Evolutionary conservation across 37 sponge, comb jelly and placozoan genomes (phyloP).

Genomic region (Cladorhizidae sp.): DNA sequence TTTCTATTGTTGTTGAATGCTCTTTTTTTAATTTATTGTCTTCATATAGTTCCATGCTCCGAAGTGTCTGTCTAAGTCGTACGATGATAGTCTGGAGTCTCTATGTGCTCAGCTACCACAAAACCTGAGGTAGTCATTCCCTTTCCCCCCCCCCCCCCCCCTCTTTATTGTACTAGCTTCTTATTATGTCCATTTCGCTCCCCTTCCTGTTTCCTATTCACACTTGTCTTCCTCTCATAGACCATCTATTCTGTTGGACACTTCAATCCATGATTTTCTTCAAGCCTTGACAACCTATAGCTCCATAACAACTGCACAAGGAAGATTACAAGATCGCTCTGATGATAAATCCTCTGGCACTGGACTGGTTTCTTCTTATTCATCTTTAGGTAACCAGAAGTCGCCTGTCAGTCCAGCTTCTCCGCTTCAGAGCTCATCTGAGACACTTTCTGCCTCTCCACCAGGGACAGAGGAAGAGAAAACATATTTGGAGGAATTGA

Average conservation of each 20-base stretch:
- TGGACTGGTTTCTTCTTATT: no score
- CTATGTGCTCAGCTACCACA: constrained; percentile 11
- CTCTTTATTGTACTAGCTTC: no score
- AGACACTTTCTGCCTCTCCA: not conserved
- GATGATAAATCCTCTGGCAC: no score
- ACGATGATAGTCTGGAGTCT: not conserved
- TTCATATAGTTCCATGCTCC: constrained; percentile 3
- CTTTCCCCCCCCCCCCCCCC: not conserved
- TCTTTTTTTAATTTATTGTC: not conserved
- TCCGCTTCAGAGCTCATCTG: not conserved
- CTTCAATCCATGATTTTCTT: not conserved
- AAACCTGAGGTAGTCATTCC: not conserved
- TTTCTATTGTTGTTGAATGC: not conserved
- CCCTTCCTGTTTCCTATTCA: not conserved
- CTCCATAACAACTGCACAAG: no score
- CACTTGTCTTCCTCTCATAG: not conserved
- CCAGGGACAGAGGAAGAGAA: not conserved
- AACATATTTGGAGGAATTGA: not conserved
- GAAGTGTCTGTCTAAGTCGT: not conserved
- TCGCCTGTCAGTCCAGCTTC: not conserved
- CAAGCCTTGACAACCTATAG: no score
- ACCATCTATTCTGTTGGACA: not conserved
- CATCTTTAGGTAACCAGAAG: no score
- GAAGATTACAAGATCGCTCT: no score
- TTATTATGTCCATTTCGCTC: not conserved